A percentile compares a stretch with the other conserved stretches of the same genome.
Conservation (phyloP, 1,140 invertebrate genomes). For the Drosophila subobscura region DNA sequence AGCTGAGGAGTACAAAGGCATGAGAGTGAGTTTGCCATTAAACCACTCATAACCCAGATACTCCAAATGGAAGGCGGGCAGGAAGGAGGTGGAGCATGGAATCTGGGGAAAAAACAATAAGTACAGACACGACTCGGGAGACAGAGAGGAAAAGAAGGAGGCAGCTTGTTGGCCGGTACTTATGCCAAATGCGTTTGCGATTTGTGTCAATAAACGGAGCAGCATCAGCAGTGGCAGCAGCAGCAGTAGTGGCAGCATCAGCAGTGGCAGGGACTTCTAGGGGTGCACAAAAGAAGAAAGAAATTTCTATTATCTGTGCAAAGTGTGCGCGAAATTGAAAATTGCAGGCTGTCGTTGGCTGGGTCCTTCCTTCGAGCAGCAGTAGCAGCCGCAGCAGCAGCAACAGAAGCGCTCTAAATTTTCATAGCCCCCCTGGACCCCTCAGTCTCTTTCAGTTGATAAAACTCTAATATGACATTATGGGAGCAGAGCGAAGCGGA, state of each 20-base stretch:
- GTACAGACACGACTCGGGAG: conserved; percentile 15
- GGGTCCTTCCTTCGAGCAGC: background rate
- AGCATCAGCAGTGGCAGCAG: conserved; percentile 33
- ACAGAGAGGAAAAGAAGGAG: conserved; percentile 2
- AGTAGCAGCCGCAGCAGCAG: conserved; percentile 1
- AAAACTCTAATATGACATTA: conserved; percentile 80
- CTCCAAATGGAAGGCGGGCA: conserved; percentile 18
- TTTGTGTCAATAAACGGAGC: conserved; percentile 76
- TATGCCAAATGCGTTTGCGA: conserved; percentile 81
- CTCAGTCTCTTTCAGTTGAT: conserved; percentile 55
- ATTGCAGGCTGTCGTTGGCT: conserved; percentile 54
- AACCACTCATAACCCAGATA: conserved; percentile 79
- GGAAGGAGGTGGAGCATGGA: background rate
- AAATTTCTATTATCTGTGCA: conserved; percentile 81
- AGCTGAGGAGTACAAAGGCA: conserved; percentile 50
- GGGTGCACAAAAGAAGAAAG: conserved; percentile 47
- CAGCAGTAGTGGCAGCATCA: conserved; percentile 4
- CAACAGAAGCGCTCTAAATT: conserved; percentile 60
- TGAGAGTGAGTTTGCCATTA: conserved; percentile 59
- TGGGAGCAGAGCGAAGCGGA: conserved; percentile 28
- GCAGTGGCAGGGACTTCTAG: conserved; percentile 21
- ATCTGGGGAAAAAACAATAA: conserved; percentile 43
- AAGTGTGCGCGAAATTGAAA: conserved; percentile 81
- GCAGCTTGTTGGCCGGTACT: conserved; percentile 65
- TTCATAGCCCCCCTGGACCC: conserved; percentile 51